Percentiles rank a stretch among this genome's conserved stretches.
Conservation (phyloP, 2,888 invertebrate species). For the Doris montereyensis region DNA sequence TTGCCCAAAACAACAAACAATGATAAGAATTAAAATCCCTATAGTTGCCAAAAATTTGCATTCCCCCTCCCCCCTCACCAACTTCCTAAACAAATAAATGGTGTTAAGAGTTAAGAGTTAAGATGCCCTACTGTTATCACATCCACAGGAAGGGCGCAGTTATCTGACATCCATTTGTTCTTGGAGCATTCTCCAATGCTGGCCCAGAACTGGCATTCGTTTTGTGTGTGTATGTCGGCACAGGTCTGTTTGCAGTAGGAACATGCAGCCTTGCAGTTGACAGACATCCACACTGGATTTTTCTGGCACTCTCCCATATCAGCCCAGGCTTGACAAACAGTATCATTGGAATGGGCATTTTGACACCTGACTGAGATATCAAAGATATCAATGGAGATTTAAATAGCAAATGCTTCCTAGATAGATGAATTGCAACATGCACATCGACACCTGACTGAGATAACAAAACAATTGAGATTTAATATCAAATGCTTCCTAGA, state of each 20-base stretch:
- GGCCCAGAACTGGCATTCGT: slow-evolving; percentile 56
- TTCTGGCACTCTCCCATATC: slow-evolving; percentile 51
- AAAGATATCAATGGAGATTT: no score
- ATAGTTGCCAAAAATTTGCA: no score
- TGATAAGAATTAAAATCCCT: no score
- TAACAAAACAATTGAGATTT: no score
- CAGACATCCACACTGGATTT: slow-evolving; percentile 57
- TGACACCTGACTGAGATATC: slow-evolving; percentile 52
- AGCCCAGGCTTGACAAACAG: slow-evolving; percentile 51
- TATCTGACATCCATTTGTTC: slow-evolving; percentile 58
- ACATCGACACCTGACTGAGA: no score
- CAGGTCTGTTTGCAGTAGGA: slow-evolving; percentile 49
- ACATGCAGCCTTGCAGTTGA: slow-evolving; percentile 54
- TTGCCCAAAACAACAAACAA: no score
- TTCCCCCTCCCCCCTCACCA: no score
- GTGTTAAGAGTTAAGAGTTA: no score
- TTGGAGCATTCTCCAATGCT: slow-evolving; percentile 50
- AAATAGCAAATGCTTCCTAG: neutral
- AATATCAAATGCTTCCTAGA: no score
- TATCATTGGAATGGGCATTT: slow-evolving; percentile 48
- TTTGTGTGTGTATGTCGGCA: slow-evolving; percentile 45
- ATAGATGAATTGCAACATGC: no score
- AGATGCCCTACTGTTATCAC: slow-evolving; percentile 54
- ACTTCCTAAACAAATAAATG: no score
- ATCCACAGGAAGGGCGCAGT: slow-evolving; percentile 59